These are phyloP conservation scores for Lepisosteus osseus DNA, from an alignment of 2,113 vertebrate genomes.

Conservation along the genomic window DNA sequence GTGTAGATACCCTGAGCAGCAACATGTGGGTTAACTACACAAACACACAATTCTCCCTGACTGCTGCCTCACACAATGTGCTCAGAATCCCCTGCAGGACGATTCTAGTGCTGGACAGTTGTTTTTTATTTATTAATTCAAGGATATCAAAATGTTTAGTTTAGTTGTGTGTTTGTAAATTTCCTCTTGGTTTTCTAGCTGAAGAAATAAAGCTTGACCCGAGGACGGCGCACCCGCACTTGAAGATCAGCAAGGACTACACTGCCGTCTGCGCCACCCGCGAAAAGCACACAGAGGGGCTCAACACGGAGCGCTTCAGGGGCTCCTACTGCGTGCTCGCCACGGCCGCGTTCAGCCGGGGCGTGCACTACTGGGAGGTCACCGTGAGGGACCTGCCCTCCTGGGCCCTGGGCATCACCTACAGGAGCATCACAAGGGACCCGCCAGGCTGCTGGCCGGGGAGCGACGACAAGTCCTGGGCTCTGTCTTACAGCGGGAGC, in stretches of 20 bases:
- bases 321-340: slow-evolving; percentile 24
- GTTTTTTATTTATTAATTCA: background rate
- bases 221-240: slow-evolving; percentile 16
- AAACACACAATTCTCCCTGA: background rate
- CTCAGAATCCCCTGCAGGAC: no score
- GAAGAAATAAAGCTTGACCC: slow-evolving; percentile 20
- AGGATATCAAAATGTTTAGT: background rate
- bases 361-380: slow-evolving; percentile 33
- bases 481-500: slow-evolving; percentile 18
- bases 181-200: slow-evolving; percentile 6
- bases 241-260: slow-evolving; percentile 17
- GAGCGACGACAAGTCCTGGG: slow-evolving; percentile 22
- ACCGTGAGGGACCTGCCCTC: slow-evolving; percentile 13
- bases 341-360: slow-evolving; percentile 3
- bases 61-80: no score
- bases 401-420: slow-evolving; percentile 30
- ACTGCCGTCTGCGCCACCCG: slow-evolving; percentile 13
- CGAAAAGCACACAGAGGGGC: background rate
- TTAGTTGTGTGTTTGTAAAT: background rate
- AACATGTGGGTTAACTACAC: background rate
- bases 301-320: background rate
- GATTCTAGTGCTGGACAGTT: no score
- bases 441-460: background rate
- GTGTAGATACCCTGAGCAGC: no score
- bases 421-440: background rate